Base-by-base conservation (phyloP, 1,140 invertebrate genomes). In the Saxidomus purpurata region DNA sequence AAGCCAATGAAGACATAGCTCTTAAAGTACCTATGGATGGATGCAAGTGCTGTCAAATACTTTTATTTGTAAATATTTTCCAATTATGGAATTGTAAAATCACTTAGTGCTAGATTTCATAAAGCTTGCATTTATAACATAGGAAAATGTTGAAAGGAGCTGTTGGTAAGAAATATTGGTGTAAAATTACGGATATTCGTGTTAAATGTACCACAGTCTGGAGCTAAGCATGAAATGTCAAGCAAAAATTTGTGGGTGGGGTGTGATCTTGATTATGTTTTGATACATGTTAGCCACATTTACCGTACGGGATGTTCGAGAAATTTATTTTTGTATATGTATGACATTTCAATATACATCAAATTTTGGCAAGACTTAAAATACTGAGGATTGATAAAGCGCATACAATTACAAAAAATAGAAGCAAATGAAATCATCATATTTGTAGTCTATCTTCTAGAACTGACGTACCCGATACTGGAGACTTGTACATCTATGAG, bases 71-170 rank as follows among this genome's bases (percentile, higher is more conserved):
- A 34, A 38, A 38, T 28, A 38, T 40, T 71, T 15, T 1, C n/a
- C 36, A 71, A 71, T 31, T 38, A 40, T 71, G 67, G 38, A 71
- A 38, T 40, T 22, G 9, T 22, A 22, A 22, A 31, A 38, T 38
- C 19, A 71, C 2, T 22, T 40, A 0, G 6, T 15, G 9, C 19
- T 28, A 6, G 22, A 47, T 28, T 43, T n/a, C 22, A 43, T n/a
- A 22, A 49, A n/a, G 8, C 17, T 3, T 47, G n/a, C 19, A 61
- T 15, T 17, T 34, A 83, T 17, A 28, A 28, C 25, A 31, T 36
- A 74, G 52, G 38, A 87, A 69, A 89, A 89, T 89, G 87, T 34
- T 89, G 6, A 89, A 89, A 81, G 87, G 87, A 81, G 87, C 77
- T 4, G 87, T 89, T 71, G 87, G 87, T 89, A 82, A 49, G 55